phyloP scores from a whole-genome alignment of 2,797 vertebrate species.

The Uromys caudimaculatus region DNA sequence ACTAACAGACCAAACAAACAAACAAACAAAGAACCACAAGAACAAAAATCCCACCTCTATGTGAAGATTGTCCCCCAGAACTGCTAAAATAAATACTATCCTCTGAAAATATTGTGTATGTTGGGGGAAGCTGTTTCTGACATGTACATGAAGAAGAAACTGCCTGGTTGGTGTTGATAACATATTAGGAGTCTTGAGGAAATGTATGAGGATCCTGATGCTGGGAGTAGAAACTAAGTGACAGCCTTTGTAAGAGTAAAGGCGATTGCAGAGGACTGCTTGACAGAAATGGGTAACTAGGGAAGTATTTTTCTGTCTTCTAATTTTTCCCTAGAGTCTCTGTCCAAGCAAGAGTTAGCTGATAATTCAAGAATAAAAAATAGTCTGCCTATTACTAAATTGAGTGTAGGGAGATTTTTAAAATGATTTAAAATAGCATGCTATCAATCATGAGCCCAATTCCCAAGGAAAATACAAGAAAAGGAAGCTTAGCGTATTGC shows the following conservation, averaged over 20 bases:
- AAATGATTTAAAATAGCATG: neutral
- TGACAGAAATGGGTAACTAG: neutral
- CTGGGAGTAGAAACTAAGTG: neutral
- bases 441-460: neutral
- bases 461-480: neutral
- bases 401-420: neutral
- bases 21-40: neutral
- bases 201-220: neutral
- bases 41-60: neutral
- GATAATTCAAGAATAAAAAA: neutral
- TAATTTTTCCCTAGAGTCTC: neutral
- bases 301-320: neutral
- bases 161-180: neutral
- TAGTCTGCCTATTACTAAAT: neutral
- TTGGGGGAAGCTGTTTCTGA: neutral
- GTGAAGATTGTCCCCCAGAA: neutral
- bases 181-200: neutral
- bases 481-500: neutral
- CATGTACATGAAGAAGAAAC: neutral
- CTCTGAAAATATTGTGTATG: neutral
- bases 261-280: neutral
- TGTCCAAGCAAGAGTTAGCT: neutral
- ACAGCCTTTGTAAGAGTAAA: neutral
- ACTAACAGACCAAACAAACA: neutral
- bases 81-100: neutral